phyloP scores from a whole-genome alignment of 2,888 invertebrate species.

The Aleiodes leptofemur region DNA sequence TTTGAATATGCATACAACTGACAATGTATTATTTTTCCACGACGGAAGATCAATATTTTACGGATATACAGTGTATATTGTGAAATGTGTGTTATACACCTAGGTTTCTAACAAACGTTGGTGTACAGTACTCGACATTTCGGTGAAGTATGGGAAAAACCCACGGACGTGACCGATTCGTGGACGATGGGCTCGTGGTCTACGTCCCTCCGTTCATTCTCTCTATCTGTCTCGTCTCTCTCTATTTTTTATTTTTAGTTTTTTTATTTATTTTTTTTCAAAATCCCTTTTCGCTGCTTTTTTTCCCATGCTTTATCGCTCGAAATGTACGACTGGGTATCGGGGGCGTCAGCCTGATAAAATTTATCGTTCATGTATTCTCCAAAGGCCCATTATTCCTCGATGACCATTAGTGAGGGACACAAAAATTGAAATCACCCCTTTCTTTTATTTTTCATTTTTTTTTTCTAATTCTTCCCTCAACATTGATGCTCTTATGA shows the following conservation, averaged over 20 bases:
- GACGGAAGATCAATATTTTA: constrained; percentile 68
- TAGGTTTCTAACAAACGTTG: constrained; percentile 21
- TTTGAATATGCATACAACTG: constrained; percentile 70
- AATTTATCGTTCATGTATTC: constrained; percentile 58
- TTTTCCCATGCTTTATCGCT: constrained; percentile 57
- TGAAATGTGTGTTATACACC: constrained; percentile 30
- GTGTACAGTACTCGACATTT: constrained; percentile 42
- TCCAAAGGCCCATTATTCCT: constrained; percentile 55
- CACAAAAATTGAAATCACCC: constrained; percentile 57
- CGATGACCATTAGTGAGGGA: constrained; percentile 55
- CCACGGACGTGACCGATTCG: constrained; percentile 61
- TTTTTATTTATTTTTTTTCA: constrained; percentile 25
- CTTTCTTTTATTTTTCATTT: constrained; percentile 41
- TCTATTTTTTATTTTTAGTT: constrained; percentile 34
- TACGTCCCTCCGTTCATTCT: constrained; percentile 33
- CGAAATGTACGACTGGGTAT: constrained; percentile 60
- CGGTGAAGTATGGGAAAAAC: constrained; percentile 60
- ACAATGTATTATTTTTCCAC: constrained; percentile 72
- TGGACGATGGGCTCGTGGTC: constrained; percentile 51
- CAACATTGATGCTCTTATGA: constrained; percentile 5
- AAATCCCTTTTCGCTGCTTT: constrained; percentile 39
- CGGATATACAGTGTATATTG: constrained; percentile 42
- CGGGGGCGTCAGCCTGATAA: constrained; percentile 59
- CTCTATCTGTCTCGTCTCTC: constrained; percentile 22
- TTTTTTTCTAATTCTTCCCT: constrained; percentile 14